Evolutionary conservation across 2,797 vertebrate genomes (phyloP), one percentile per base, ranked within the genome.

Genomic region (Helarctos malayanus): DNA sequence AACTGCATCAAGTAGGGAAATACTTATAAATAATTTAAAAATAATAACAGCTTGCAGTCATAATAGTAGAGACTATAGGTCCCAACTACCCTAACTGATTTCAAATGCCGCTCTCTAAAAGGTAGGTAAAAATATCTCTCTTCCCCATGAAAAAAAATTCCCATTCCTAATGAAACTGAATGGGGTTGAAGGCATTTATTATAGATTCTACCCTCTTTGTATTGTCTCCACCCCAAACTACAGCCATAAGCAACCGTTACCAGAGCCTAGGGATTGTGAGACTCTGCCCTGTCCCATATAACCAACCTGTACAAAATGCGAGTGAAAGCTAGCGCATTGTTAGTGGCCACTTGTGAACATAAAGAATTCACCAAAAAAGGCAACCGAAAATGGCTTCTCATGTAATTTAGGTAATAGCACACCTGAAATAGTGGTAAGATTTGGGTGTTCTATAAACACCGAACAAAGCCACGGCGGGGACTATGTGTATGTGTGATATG

Each of bases 1-100:
- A 88, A 65, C 5, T 10, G 11, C 23, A 75, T 29, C 16, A 19
- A 7, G 18, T 63, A 2, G 16, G 63, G 11, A 61, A 75, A 73
- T 63, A 76, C 52, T 80, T 76, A 27, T 49, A 87, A 95, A 89
- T 93, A 45, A 96, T 69, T 96, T 63, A 5, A 95, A 82, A 57
- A 83, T 63, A 76, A 45, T 91, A 90, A 78, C 10, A 87, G 21
- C 3, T 56, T 47, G 21, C 12, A 65, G 7, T 25, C 54, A 56
- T 65, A 23, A 54, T n/a, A 65, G 10, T 35, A 16, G 9, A 81
- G 23, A 11, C 23, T 47, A 21, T 52, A 73, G n/a, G 47, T 47
- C 79, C 47, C 59, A 91, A 54, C 5, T 57, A 52, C 47, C 27
- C n/a, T 35, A 59, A 94, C 49, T 38, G 49, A 94, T 93, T 93